Conservation (phyloP, 1,140 invertebrate genomes). For the Anastrepha obliqua region DNA sequence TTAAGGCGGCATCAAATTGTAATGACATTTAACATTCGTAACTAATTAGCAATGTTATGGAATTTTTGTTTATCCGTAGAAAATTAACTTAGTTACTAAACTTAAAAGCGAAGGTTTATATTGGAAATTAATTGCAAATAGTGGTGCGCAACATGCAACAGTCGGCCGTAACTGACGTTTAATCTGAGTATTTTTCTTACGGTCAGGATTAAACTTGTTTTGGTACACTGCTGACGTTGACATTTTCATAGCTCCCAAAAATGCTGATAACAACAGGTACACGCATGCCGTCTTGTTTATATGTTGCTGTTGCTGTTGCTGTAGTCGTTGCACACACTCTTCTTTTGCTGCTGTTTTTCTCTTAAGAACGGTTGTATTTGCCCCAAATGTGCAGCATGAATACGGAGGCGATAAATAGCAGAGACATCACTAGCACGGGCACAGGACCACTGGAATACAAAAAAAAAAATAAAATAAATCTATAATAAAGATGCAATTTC, state of each 20-base stretch:
- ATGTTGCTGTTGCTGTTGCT: not conserved
- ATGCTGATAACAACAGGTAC: not conserved
- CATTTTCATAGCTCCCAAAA: not conserved
- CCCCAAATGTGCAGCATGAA: constrained; percentile 99
- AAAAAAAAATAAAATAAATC: constrained; percentile 58
- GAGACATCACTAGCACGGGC: constrained; percentile 98
- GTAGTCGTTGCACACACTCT: not conserved
- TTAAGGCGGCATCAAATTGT: not conserved
- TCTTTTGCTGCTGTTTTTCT: not conserved
- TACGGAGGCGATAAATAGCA: constrained; percentile 99
- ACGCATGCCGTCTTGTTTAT: not conserved
- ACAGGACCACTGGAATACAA: constrained; percentile 92
- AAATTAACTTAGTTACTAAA: constrained; percentile 50
- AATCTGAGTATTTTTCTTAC: not conserved
- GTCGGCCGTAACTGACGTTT: not conserved
- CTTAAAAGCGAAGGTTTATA: constrained; percentile 23
- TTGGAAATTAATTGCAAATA: constrained; percentile 25
- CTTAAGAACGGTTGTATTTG: constrained; percentile 96
- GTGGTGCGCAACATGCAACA: constrained; percentile 19
- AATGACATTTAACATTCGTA: constrained; percentile 12
- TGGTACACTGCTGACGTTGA: constrained; percentile 15
- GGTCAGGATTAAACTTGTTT: not conserved
- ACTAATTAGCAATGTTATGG: constrained; percentile 6
- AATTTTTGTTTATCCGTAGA: constrained; percentile 45
- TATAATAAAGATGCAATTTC: too few species aligned